Base-by-base conservation (phyloP, 2,888 invertebrate species). In the Amphipoea oculea region DNA sequence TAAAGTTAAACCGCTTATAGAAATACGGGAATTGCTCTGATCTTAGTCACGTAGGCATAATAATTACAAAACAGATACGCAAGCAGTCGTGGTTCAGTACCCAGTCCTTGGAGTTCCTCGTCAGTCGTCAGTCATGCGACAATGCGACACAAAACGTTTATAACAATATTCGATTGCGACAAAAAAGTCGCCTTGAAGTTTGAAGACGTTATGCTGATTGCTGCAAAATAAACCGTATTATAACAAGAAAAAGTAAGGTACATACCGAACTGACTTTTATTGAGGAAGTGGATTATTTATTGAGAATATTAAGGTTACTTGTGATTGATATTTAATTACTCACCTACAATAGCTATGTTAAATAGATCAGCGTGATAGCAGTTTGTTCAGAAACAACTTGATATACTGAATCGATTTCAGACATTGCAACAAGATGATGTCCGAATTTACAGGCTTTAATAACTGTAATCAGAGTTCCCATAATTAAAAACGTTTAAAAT, bases 71-170 rank as follows among this genome's bases (percentile, higher is more conserved):
- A 54, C 17, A 57, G 29, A 57, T 68, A 81, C 81, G 68, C 57
- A 45, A 74, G 29, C 62, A 29, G 78, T 65, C 76, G 20, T 48
- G 82, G 71, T 82, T 11, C 70, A 71, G 54, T 76, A 36, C 54
- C 45, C 76, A 84, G 79, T 60, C 82, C 78, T 83, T 73, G 83
- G 9, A 51, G 45, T 45, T 45, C 17, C 54, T 77, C 71, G 40
- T 57, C 71, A 17, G 70, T 40, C 73, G 73, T 81, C 78, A 83
- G 73, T 85, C 73, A 78, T 78, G 77, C 77, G 82, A 78, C 77
- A 79, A 75, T 65, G 40, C 36, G 65, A 82, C 70, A 82, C 29
- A 54, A 81, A 71, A 84, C 76, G 62, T 66, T 75, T 45, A 72
- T 54, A 42, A 54, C 23, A 72, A 80, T 73, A 69, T 82, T 76